Base-by-base conservation (phyloP, 2,888 invertebrate species). In the Cistogaster globosa region DNA sequence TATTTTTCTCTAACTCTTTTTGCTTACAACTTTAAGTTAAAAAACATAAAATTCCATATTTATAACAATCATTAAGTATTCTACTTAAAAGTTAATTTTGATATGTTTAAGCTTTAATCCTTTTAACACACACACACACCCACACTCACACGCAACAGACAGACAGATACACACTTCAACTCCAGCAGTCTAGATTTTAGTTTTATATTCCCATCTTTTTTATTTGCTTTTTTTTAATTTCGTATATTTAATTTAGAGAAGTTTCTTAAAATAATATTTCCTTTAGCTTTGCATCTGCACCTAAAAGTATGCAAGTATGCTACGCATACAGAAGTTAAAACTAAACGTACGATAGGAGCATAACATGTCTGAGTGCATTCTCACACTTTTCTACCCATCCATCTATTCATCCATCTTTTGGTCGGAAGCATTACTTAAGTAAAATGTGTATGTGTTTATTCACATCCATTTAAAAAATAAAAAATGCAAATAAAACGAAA, bases 51-150 rank as follows among this genome's bases (percentile, higher is more conserved):
- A 71, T 69, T 63, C 42, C 36, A 71, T 71, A 79, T 71, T 79
- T 79, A 79, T 75, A 57, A 68, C 68, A 68, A 68, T 75, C 75
- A 81, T 81, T 75, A n/a, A 75, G 38, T 75, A 75, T 81, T 68
- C 68, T 79, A 71, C 75, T 75, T 81, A 75, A 79, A 81, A 81
- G 81, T 81, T 81, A 81, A 81, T 81, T 79, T 81, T 80, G 74
- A 74, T 80, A 74, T 68, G 26, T 67, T 80, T 74, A 80, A 80
- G 80, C 74, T 74, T 74, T 81, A 81, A 69, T 78, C 77, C 77
- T 62, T 62, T 26, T 18, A 60, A 55, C 36, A 60, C 38, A 68
- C 22, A 68, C 77, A 16, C 53, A 55, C 20, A 53, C 32, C 11
- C 32, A 32, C 32, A 32, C 32, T 32, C 32, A 38, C 36, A n/a